Base-by-base conservation (phyloP, 2,113 vertebrate species). In the Tinamus guttatus region DNA sequence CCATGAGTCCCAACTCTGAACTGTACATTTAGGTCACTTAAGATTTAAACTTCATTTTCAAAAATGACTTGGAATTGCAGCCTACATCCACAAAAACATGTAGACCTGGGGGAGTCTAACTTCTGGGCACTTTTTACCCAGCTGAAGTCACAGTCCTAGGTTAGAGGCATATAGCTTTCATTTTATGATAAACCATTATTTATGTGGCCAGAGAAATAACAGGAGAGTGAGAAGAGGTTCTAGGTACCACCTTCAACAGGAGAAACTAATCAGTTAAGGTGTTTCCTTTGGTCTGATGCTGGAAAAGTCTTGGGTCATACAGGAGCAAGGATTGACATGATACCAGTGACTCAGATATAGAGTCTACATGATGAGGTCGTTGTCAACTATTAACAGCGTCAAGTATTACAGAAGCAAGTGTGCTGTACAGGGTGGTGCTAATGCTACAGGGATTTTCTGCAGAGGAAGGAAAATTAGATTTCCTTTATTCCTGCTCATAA, bases 181-280 rank as follows among this genome's bases (percentile, higher is more conserved):
- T 85, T 58, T 83, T 34, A 40, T 21, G 5, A 6, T 54, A 76
- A 89, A 58, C 3, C 40, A 58, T 15, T 6, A 67, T 8, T n/a
- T 59, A 28, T 15, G 30, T 47, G 8, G 11, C 10, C 8, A 45
- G 34, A 79, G 56, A 70, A 56, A 52, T 24, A 94, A 40, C 12
- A 68, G 9, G 45, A 69, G 2, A 40, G n/a, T 54, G 60, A 77
- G 64, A 81, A 45, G 36, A 11, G 5, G 25, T 11, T 63, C 5
- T 76, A 4, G 5, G 54, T 58, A 32, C 16, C 28, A 32, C 30
- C 25, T 59, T 70, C 0, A 0, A 6, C 0, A 9, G 18, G 27
- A 59, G 47, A 85, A 30, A 28, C 19, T 90, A 51, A 3, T 47
- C 45, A 88, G 40, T 11, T n/a, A 34, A 19, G 7, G 13, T 18